A percentile compares a stretch with the other conserved stretches of the same genome.
phyloP scores from a whole-genome alignment of 2,797 vertebrate species.

The Choloepus didactylus region DNA sequence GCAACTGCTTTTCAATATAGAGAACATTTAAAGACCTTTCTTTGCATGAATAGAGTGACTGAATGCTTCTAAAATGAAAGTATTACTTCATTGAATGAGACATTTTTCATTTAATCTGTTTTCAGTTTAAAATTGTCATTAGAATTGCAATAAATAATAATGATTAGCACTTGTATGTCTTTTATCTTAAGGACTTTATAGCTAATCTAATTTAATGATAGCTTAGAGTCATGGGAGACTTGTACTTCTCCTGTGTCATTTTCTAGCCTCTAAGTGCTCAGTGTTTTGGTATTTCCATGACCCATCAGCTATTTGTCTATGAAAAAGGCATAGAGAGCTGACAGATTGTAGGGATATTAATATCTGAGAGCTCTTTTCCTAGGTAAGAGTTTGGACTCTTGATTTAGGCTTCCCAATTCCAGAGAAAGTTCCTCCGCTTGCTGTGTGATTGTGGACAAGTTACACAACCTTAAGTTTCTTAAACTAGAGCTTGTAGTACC shows the following conservation, averaged over 20 bases:
- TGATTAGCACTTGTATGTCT: slow-evolving; percentile 53
- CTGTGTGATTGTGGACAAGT: neutral
- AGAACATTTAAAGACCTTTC: slow-evolving; percentile 45
- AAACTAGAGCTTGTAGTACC: neutral
- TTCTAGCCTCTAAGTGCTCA: neutral
- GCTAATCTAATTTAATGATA: slow-evolving; percentile 62
- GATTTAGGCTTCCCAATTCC: neutral
- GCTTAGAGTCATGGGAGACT: neutral
- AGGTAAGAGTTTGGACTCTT: neutral
- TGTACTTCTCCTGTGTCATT: neutral
- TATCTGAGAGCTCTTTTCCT: neutral
- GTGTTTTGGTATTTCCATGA: neutral
- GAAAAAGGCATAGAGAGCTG: neutral
- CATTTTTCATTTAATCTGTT: slow-evolving; percentile 68
- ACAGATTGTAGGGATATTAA: neutral
- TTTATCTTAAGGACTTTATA: slow-evolving; percentile 67
- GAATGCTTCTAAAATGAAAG: slow-evolving; percentile 69
- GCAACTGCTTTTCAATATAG: slow-evolving; percentile 62
- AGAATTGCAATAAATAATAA: slow-evolving; percentile 75
- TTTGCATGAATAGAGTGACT: slow-evolving; percentile 47
- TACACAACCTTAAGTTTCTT: slow-evolving; percentile 15
- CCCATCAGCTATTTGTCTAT: neutral
- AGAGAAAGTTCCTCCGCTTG: neutral
- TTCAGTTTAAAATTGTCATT: slow-evolving; percentile 70
- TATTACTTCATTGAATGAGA: slow-evolving; percentile 63